Percentiles rank a stretch among this genome's conserved stretches.
phyloP scores from a whole-genome alignment of 2,888 invertebrate genomes.

The Diadegma fenestrale region DNA sequence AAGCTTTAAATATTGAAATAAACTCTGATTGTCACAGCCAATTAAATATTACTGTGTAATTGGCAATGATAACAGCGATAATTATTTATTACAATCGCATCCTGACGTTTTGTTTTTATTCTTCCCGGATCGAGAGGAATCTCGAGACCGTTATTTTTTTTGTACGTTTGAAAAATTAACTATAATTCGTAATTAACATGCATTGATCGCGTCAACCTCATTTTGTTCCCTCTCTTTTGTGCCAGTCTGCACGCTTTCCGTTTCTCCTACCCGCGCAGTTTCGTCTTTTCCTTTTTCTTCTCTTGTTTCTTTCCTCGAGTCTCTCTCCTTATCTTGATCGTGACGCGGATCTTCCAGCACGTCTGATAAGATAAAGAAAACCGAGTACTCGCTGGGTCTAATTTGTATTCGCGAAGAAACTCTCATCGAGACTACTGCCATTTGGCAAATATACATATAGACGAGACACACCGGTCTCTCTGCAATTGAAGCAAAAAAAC shows the following conservation, averaged over 20 bases:
- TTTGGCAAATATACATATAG: constrained; percentile 50
- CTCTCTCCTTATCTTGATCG: constrained; percentile 60
- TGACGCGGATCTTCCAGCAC: constrained; percentile 57
- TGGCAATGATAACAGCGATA: not conserved
- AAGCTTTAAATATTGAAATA: not conserved
- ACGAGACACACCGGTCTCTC: constrained; percentile 60
- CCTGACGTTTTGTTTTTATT: not conserved
- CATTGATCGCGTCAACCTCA: constrained; percentile 16
- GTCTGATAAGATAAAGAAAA: constrained; percentile 76
- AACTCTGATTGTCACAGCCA: not conserved
- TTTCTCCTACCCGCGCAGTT: constrained; percentile 11
- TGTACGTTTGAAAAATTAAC: not conserved
- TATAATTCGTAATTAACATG: constrained; percentile 12
- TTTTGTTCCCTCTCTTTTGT: constrained; percentile 4
- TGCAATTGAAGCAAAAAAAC: not conserved
- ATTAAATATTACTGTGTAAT: constrained; percentile 1
- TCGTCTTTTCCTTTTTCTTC: constrained; percentile 22
- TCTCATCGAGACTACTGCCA: constrained; percentile 58
- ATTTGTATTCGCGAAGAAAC: constrained; percentile 71
- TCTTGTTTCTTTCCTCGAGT: constrained; percentile 34
- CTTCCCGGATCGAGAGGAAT: too few relatives aligned
- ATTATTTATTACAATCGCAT: not conserved
- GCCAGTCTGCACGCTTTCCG: not conserved
- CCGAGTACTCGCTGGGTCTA: constrained; percentile 50
- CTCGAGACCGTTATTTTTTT: not conserved